A percentile compares a stretch with the other conserved stretches of the same genome.
phyloP scores from a whole-genome alignment of 2,888 invertebrate genomes.

The Sabellastarte sp. region DNA sequence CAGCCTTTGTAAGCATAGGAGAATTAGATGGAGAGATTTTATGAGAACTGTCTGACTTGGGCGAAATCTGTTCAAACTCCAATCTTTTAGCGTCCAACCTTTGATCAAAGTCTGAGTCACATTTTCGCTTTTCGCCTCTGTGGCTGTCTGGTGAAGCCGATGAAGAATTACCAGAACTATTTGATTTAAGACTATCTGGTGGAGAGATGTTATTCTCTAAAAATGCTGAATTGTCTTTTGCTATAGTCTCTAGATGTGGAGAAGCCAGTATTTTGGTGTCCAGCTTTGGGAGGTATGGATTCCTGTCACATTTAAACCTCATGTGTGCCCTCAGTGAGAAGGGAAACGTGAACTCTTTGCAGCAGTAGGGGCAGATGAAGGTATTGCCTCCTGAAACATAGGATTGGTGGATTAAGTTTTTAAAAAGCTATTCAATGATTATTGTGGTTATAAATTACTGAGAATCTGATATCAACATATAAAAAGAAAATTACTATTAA shows the following conservation, averaged over 20 bases:
- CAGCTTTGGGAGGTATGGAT: not conserved
- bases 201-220: constrained; percentile 1
- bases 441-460: too few species aligned
- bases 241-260: not conserved
- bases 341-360: constrained; percentile 44
- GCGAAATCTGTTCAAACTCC: not conserved
- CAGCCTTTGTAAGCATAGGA: not conserved
- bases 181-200: not conserved
- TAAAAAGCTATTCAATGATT: too few species aligned
- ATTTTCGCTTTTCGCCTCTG: not conserved
- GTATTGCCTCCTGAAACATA: not conserved
- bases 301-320: constrained; percentile 43
- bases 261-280: not conserved
- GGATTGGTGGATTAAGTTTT: too few species aligned
- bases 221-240: not conserved
- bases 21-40: not conserved
- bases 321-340: constrained; percentile 50
- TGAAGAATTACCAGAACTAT: not conserved
- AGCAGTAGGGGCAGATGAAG: constrained; percentile 38
- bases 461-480: too few species aligned
- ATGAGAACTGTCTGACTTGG: not conserved
- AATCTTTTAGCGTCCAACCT: not conserved
- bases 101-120: not conserved
- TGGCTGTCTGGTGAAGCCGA: not conserved
- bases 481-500: too few species aligned